Evolutionary conservation across 2,888 invertebrate species (phyloP).

Genomic region (Drosophila acutilabella): DNA sequence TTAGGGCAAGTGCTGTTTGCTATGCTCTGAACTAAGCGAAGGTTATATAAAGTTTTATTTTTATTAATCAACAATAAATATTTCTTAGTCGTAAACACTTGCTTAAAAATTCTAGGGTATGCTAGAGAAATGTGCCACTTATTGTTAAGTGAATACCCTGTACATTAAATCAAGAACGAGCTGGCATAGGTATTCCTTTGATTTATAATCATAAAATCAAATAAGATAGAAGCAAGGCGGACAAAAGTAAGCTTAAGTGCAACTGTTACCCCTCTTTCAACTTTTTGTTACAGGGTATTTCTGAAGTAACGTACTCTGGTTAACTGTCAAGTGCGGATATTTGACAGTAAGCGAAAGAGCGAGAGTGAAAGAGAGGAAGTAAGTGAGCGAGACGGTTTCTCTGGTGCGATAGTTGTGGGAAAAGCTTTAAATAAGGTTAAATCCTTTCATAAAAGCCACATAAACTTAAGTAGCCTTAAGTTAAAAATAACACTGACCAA

Average conservation of each 20-base stretch:
- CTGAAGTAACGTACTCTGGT: not conserved
- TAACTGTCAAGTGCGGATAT: constrained; percentile 9
- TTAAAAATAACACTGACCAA: constrained; percentile 5
- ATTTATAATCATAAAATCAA: too few species aligned
- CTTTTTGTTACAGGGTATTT: not conserved
- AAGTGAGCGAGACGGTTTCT: not conserved
- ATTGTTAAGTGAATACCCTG: too few species aligned
- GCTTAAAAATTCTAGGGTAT: too few species aligned
- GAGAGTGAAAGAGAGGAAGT: not conserved
- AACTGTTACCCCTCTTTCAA: not conserved
- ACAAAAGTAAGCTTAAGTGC: too few species aligned
- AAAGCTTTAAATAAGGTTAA: constrained; percentile 14
- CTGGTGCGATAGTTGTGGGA: not conserved
- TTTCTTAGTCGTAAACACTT: too few species aligned
- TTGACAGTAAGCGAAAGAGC: not conserved
- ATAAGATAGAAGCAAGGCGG: too few species aligned
- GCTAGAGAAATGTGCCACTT: too few species aligned
- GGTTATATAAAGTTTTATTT: too few species aligned
- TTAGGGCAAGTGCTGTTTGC: too few species aligned
- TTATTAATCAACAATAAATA: too few species aligned
- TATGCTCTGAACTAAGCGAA: too few species aligned
- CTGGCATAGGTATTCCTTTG: too few species aligned
- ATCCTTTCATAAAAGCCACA: constrained; percentile 6
- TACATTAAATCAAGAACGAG: not conserved
- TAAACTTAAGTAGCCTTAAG: constrained; percentile 40